Evolutionary conservation across 2,797 vertebrate genomes (phyloP), one percentile per base, ranked within the genome.

Genomic region (Harpagifer antarcticus): DNA sequence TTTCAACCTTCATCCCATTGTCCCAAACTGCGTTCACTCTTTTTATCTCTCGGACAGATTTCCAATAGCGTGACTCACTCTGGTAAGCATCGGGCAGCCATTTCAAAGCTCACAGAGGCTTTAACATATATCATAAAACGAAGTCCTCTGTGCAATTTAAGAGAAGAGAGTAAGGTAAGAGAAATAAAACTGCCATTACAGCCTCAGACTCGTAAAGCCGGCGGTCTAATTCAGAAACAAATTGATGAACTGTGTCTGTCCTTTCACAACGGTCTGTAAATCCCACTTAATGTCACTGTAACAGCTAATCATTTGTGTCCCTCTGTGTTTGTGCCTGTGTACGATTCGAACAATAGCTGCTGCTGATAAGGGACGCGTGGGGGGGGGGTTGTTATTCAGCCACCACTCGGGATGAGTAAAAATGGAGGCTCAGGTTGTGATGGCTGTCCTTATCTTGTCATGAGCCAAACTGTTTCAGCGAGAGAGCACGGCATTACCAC

Each of bases 391-490:
- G 83, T 72, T 83, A 60, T 86, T 83, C 49, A 64, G 77, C 62
- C 68, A 43, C 52, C 49, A 57, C 78, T 86, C 37, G 37, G 74
- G 82, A 84, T 74, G 78, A 80, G 59, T 79, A 72, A 74, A 86
- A 86, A 86, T 73, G 76, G 81, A 83, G 76, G 72, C 73, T 85
- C 40, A 27, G 75, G 85, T 86, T 87, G 75, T 83, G 88, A 92
- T 88, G 86, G 81, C 86, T 83, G 87, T 92, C 77, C 83, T 91
- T 92, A 89, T 93, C 92, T 91, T 89, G 87, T 91, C 88, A 78
- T 68, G 79, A 87, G 73, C 75, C 86, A 82, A 89, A 86, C 83
- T 78, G 84, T 87, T 90, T 89, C 60, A 86, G 76, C 52, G 9
- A 69, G 71, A 82, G 85, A 86, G 74, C 59, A 4, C 31, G 17